These are phyloP conservation scores for Andrena praecox DNA, from an alignment of 2,888 invertebrate species.

Conservation along the genomic window DNA sequence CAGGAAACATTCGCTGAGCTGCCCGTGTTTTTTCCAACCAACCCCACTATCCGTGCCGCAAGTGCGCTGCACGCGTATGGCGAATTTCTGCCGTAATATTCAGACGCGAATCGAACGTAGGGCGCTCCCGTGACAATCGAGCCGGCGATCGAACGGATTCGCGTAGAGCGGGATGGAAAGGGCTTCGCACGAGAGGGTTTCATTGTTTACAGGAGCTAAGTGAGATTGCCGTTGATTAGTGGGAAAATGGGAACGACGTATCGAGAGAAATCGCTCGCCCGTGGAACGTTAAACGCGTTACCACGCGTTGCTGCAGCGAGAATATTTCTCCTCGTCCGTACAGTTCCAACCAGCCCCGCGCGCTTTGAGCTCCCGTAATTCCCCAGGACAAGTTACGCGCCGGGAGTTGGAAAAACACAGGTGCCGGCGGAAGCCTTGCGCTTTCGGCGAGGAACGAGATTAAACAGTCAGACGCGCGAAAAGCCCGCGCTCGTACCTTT, in stretches of 20 bases:
- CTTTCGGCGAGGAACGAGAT: conserved; percentile 21
- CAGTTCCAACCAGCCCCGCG: background rate
- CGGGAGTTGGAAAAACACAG: background rate
- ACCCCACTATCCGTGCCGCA: background rate
- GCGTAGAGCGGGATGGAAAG: conserved; percentile 20
- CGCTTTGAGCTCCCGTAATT: background rate
- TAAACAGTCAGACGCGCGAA: conserved; percentile 34
- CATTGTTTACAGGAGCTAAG: background rate
- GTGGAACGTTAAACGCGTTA: background rate
- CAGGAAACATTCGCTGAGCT: conserved; percentile 72
- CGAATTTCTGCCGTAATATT: conserved; percentile 64
- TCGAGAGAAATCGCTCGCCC: background rate
- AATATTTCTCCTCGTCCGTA: background rate
- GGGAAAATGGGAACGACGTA: background rate
- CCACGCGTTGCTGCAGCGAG: too few species aligned
- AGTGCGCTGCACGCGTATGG: conserved; percentile 33
- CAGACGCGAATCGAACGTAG: conserved; percentile 52
- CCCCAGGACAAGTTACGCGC: background rate
- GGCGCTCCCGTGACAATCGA: conserved; percentile 48
- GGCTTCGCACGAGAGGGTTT: background rate
- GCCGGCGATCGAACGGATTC: conserved; percentile 33
- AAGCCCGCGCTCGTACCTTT: conserved; percentile 32
- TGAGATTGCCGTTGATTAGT: background rate
- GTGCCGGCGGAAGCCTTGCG: background rate
- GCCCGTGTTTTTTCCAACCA: conserved; percentile 31